Evolutionary conservation across 2,888 invertebrate genomes (phyloP).

Genomic region (Allacma fusca): DNA sequence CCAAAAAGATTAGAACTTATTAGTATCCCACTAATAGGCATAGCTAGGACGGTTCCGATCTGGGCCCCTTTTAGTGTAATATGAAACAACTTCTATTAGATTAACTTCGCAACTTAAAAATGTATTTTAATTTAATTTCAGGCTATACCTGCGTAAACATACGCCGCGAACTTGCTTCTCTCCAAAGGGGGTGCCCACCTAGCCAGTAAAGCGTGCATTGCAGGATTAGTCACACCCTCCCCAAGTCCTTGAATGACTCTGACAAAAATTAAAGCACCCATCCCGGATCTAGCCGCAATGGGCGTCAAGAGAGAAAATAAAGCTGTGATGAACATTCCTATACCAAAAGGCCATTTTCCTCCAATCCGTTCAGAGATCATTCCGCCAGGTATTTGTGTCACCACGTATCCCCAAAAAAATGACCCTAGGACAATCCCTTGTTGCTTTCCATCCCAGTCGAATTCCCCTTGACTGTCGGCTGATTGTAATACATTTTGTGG

Average conservation of each 20-base stretch:
- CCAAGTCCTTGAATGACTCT: conserved; percentile 83
- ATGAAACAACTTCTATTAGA: neutral
- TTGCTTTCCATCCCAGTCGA: conserved; percentile 70
- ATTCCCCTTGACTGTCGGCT: conserved; percentile 65
- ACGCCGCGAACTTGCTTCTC: conserved; percentile 86
- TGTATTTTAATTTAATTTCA: neutral
- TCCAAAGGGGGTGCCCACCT: conserved; percentile 91
- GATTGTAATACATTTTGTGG: neutral
- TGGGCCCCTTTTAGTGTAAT: conserved; percentile 73
- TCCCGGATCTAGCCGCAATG: conserved; percentile 75
- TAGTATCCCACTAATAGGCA: conserved; percentile 84
- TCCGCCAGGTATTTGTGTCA: conserved; percentile 86
- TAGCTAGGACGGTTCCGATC: conserved; percentile 87
- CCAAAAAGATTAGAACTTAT: conserved; percentile 77
- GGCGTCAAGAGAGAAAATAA: conserved; percentile 85
- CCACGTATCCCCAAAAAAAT: conserved; percentile 86
- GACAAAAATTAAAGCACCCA: conserved; percentile 75
- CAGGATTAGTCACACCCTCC: conserved; percentile 93
- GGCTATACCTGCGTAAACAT: conserved; percentile 77
- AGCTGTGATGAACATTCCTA: conserved; percentile 84
- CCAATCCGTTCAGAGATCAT: conserved; percentile 82
- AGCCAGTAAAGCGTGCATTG: conserved; percentile 87
- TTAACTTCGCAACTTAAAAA: neutral
- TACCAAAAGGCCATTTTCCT: conserved; percentile 83
- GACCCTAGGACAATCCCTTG: conserved; percentile 63